A percentile compares a stretch with the other conserved stretches of the same genome.
Evolutionary conservation across 2,113 vertebrate genomes (phyloP).

Genomic region (Clarias magur): DNA sequence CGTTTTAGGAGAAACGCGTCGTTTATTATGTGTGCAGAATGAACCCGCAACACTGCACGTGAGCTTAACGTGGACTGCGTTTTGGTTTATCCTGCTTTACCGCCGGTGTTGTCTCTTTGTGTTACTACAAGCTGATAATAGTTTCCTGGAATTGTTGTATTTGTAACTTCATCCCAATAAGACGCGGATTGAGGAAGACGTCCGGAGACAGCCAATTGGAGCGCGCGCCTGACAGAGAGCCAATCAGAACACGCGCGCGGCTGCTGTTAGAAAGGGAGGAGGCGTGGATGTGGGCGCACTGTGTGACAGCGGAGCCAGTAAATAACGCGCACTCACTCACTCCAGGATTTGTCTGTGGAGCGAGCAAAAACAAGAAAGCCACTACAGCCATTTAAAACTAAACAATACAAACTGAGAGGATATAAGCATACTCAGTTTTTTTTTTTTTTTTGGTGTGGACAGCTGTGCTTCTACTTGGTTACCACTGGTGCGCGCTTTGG

Average conservation of each 20-base stretch:
- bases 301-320: constrained; percentile 47
- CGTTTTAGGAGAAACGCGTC: background rate
- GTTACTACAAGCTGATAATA: constrained; percentile 16
- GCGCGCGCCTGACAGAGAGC: constrained; percentile 32
- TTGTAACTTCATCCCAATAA: constrained; percentile 50
- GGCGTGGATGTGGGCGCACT: constrained; percentile 32
- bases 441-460: background rate
- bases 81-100: background rate
- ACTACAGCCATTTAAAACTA: background rate
- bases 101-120: background rate
- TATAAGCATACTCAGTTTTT: background rate
- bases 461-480: background rate
- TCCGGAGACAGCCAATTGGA: constrained; percentile 49
- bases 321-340: constrained; percentile 19
- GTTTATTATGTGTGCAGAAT: background rate
- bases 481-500: constrained; percentile 8
- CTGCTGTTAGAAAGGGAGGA: constrained; percentile 38
- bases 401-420: background rate
- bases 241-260: constrained; percentile 45
- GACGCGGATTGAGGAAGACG: constrained; percentile 6
- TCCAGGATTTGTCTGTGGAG: background rate
- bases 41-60: background rate
- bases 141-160: constrained; percentile 47
- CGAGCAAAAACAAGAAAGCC: background rate
- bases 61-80: background rate